phyloP scores from a whole-genome alignment of 2,113 vertebrate genomes.

The Pelusios castaneus region DNA sequence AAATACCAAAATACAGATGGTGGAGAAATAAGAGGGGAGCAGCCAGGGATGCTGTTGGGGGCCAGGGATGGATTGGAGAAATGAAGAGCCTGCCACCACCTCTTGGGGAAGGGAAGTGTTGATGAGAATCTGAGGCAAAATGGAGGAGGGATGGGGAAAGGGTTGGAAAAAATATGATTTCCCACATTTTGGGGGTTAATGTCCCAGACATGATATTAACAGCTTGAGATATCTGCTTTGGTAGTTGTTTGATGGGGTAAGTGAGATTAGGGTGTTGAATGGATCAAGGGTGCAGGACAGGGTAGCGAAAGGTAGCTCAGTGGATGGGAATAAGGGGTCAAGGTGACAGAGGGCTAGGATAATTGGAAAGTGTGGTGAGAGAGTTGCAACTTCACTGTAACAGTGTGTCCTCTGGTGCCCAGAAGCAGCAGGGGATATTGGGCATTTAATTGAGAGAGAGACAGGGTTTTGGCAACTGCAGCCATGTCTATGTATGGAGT shows the following conservation, averaged over 20 bases:
- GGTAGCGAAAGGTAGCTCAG: not conserved
- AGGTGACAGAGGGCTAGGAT: not conserved
- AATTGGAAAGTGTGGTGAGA: not conserved
- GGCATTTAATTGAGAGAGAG: rapidly evolving
- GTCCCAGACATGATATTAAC: not conserved
- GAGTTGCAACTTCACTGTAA: not conserved
- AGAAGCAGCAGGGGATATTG: not conserved
- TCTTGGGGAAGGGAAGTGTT: not conserved
- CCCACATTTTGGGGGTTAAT: not conserved
- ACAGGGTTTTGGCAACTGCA: not conserved
- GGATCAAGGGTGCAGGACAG: not conserved
- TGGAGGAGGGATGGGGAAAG: not conserved
- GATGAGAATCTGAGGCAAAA: not conserved
- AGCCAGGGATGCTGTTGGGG: not conserved
- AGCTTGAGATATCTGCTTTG: not conserved
- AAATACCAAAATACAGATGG: constrained; percentile 21
- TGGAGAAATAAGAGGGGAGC: not conserved
- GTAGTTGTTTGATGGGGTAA: not conserved
- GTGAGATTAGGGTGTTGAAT: not conserved
- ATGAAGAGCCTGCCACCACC: not conserved
- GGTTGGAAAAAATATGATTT: not conserved
- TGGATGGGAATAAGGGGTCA: not conserved
- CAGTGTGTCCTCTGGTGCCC: not conserved
- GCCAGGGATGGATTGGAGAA: not conserved
- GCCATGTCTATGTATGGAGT: too few relatives aligned